A percentile compares a stretch with the other conserved stretches of the same genome.
Conservation (phyloP, 2,113 vertebrate species). For the Butorides virescens region DNA sequence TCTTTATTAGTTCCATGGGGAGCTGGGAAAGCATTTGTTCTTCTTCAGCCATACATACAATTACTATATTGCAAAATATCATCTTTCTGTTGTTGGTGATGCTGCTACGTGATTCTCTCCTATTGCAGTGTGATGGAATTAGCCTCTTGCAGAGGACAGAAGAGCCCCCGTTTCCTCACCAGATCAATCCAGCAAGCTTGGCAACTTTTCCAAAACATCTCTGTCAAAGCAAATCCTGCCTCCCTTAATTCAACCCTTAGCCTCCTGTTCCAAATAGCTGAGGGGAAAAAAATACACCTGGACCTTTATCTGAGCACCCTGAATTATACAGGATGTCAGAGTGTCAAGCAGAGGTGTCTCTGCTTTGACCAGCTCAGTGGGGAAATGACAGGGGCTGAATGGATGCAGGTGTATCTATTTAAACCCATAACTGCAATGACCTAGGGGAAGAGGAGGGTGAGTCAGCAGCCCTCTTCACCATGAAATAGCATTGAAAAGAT, state of each 20-base stretch:
- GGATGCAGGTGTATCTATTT: constrained; percentile 1
- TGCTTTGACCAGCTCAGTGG: neutral
- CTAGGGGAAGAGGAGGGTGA: neutral
- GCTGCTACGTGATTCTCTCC: neutral
- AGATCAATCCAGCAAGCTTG: neutral
- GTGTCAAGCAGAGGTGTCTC: neutral
- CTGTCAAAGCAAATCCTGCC: neutral
- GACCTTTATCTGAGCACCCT: neutral
- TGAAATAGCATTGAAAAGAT: neutral
- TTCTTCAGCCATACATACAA: constrained; percentile 65
- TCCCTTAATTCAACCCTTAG: neutral
- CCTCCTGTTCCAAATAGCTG: neutral
- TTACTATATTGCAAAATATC: constrained; percentile 66
- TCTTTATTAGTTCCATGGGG: constrained; percentile 72
- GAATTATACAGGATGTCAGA: neutral
- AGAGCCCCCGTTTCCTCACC: neutral
- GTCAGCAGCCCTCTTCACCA: neutral
- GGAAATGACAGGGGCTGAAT: neutral
- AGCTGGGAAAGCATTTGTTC: constrained; percentile 66
- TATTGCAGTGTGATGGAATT: neutral
- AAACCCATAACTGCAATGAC: neutral
- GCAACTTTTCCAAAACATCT: constrained; percentile 16
- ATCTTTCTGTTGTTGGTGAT: constrained; percentile 8
- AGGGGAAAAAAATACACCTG: neutral
- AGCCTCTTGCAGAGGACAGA: neutral